phyloP scores from a whole-genome alignment of 2,113 vertebrate genomes.

The Panthera leo region DNA sequence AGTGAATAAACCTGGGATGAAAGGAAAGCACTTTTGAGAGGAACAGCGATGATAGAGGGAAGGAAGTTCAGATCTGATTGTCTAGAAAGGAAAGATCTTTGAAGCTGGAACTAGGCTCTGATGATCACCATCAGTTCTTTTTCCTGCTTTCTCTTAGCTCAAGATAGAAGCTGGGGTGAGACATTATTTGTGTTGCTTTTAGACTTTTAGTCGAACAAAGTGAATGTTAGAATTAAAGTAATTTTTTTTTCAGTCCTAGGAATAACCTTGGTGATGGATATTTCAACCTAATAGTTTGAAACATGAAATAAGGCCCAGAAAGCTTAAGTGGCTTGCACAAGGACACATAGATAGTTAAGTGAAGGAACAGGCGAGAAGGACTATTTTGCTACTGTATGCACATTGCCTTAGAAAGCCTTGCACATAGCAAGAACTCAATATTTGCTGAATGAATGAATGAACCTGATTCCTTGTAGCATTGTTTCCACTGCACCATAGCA shows the following conservation, averaged over 20 bases:
- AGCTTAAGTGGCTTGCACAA: not conserved
- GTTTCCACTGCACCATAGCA: not conserved
- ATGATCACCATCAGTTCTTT: not conserved
- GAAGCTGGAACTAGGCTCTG: not conserved
- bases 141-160: not conserved
- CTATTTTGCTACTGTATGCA: not conserved
- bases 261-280: constrained; percentile 15
- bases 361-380: not conserved
- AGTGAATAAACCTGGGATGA: not conserved
- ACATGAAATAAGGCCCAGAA: not conserved
- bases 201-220: not conserved
- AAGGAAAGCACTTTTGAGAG: not conserved
- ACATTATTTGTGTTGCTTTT: constrained; percentile 5
- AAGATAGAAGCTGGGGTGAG: not conserved
- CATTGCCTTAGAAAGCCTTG: not conserved
- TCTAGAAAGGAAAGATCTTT: constrained; percentile 13
- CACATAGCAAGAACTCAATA: not conserved
- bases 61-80: not conserved
- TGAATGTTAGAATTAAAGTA: not conserved
- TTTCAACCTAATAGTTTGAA: not conserved
- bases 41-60: not conserved
- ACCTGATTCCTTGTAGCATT: not conserved
- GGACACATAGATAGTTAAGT: not conserved
- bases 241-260: not conserved
- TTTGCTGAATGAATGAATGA: not conserved